Evolutionary conservation across 2,113 vertebrate genomes (phyloP).

Genomic region (Alectura lathami): DNA sequence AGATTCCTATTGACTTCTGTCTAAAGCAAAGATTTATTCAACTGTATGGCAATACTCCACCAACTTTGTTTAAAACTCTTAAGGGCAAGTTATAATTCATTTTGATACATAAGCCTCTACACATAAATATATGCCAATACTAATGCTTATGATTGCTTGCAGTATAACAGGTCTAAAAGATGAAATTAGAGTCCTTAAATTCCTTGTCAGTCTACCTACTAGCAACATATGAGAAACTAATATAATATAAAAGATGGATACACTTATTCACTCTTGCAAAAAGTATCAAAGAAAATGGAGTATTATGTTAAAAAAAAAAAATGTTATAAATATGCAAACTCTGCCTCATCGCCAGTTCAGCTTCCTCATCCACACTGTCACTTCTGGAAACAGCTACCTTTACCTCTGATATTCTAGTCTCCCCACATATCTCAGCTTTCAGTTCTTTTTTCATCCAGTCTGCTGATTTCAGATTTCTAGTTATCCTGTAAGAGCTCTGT

Average conservation of each 20-base stretch:
- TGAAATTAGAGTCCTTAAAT: background rate
- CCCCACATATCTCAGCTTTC: background rate
- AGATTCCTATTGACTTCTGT: background rate
- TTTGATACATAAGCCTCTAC: background rate
- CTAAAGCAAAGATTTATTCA: conserved; percentile 12
- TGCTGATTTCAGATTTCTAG: background rate
- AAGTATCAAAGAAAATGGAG: background rate
- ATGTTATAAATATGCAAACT: background rate
- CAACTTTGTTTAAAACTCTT: conserved; percentile 33
- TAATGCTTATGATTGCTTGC: background rate
- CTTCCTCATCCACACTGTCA: background rate
- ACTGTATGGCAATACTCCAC: conserved; percentile 9
- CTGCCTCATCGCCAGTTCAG: background rate
- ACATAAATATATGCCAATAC: conserved; percentile 1
- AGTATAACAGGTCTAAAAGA: background rate
- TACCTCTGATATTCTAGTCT: background rate
- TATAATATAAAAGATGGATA: background rate
- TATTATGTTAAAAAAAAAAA: background rate
- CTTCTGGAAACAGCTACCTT: background rate
- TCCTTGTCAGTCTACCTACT: background rate
- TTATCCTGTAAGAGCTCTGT: background rate
- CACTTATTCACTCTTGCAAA: background rate
- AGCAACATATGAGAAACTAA: background rate
- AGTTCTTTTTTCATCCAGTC: background rate
- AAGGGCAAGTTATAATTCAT: conserved; percentile 17